Conservation (phyloP, 2,888 invertebrate species). For the Drosophila nigricruria region DNA sequence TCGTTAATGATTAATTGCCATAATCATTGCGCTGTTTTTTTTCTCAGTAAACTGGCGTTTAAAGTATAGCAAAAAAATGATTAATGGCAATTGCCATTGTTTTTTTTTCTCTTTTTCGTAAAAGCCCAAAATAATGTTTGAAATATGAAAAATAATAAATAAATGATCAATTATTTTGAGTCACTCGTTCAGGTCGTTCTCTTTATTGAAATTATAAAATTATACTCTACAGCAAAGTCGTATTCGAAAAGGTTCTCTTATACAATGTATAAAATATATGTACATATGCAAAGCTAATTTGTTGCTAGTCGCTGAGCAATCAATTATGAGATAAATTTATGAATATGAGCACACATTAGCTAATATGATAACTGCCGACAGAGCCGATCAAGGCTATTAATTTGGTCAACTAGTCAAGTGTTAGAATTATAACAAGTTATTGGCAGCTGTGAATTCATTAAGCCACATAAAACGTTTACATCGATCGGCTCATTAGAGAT, state of each 20-base stretch:
- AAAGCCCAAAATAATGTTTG: conserved; percentile 6
- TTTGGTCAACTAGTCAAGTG: conserved; percentile 33
- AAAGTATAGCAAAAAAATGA: conserved; percentile 11
- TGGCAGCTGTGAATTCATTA: conserved; percentile 23
- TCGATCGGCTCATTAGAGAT: conserved; percentile 27
- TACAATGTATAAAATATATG: too few species aligned
- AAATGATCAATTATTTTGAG: conserved; percentile 25
- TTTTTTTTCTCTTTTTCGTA: background rate
- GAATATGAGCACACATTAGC: conserved; percentile 28
- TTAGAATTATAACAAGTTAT: conserved; percentile 36
- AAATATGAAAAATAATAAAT: conserved; percentile 1
- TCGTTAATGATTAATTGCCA: conserved; percentile 14
- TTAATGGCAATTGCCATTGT: conserved; percentile 3
- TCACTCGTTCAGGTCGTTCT: conserved; percentile 11
- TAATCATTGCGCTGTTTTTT: conserved; percentile 1
- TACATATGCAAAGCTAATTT: too few species aligned
- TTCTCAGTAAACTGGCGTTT: background rate
- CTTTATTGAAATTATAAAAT: conserved; percentile 12
- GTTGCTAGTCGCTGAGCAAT: background rate
- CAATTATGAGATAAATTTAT: conserved; percentile 1
- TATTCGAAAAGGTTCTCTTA: background rate
- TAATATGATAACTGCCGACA: conserved; percentile 27
- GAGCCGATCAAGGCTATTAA: conserved; percentile 11
- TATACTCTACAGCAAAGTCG: background rate
- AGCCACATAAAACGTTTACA: background rate